Evolutionary conservation across 2,113 vertebrate genomes (phyloP), one percentile per base, ranked within the genome.

Genomic region (Oreotrochilus melanogaster): DNA sequence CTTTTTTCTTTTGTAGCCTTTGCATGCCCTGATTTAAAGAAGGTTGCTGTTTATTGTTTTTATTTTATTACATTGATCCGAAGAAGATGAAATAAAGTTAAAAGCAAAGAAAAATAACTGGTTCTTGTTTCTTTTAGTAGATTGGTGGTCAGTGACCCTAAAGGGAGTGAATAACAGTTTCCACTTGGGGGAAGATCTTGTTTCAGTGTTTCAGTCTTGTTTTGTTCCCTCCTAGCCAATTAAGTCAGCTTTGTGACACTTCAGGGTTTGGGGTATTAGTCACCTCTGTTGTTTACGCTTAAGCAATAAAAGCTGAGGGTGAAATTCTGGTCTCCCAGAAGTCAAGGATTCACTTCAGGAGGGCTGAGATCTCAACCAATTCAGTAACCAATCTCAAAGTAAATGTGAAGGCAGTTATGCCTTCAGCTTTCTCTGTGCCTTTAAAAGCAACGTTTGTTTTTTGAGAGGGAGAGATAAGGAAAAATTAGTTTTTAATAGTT

Each of bases 161-260:
- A 93, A 86, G 37, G 43, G 57, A 84, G 33, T 72, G 86, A 96
- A 89, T 65, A 93, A 93, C 51, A 74, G 39, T 90, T 96, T 96
- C 92, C 88, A 93, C 90, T 94, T 88, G 75, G 82, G 57, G 85
- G 43, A 94, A 82, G 91, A 89, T 91, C 78, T 50, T 86, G n/a
- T 96, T 97, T 95, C 89, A 37, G 54, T 86, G n/a, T 96, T 97
- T 95, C 89, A 37, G 60, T 74, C 58, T 66, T 86, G 82, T 86
- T 95, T 94, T 96, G 81, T 93, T 96, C 58, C 87, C 78, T 97
- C 78, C 87, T 87, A 73, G 33, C 72, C 88, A 88, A 51, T 95
- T 93, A 96, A 94, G 75, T 92, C 88, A 92, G 75, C 85, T 92
- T 73, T 56, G 57, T 96, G 87, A 95, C 50, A 85, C 78, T 91